phyloP scores from a whole-genome alignment of 2,113 vertebrate genomes.

The Pimephales promelas region DNA sequence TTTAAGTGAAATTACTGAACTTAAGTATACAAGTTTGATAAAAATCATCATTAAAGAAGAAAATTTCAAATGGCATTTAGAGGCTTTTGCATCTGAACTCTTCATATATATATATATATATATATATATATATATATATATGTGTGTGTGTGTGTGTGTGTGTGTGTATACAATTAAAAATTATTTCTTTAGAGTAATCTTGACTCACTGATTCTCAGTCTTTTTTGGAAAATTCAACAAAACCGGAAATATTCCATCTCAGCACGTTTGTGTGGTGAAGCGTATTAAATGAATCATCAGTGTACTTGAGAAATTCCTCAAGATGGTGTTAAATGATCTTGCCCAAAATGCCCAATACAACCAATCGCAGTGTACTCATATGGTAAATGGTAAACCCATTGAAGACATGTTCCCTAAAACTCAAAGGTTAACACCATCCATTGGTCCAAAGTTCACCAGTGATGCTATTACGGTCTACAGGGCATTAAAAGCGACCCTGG shows the following conservation, averaged over 20 bases:
- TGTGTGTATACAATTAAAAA: no score
- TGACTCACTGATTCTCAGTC: neutral
- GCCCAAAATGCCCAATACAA: neutral
- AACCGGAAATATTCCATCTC: neutral
- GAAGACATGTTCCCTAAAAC: neutral
- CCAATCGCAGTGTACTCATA: neutral
- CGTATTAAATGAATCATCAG: constrained; percentile 24
- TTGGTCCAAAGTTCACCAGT: constrained; percentile 61
- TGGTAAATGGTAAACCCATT: constrained; percentile 31
- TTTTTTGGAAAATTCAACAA: neutral
- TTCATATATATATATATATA: no score
- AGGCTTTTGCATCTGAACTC: no score
- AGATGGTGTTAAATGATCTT: constrained; percentile 37
- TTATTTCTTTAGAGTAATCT: neutral
- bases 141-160: no score
- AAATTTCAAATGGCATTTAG: no score
- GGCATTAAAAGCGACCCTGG: constrained; percentile 66
- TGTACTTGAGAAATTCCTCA: constrained; percentile 31
- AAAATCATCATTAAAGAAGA: no score
- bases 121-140: no score
- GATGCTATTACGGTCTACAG: constrained; percentile 56
- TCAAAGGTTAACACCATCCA: constrained; percentile 45
- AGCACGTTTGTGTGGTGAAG: neutral
- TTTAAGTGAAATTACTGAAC: no score
- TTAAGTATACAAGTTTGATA: no score